Evolutionary conservation across 1,140 invertebrate genomes (phyloP), one percentile per base, ranked within the genome.

Genomic region (Diachasma alloeum): DNA sequence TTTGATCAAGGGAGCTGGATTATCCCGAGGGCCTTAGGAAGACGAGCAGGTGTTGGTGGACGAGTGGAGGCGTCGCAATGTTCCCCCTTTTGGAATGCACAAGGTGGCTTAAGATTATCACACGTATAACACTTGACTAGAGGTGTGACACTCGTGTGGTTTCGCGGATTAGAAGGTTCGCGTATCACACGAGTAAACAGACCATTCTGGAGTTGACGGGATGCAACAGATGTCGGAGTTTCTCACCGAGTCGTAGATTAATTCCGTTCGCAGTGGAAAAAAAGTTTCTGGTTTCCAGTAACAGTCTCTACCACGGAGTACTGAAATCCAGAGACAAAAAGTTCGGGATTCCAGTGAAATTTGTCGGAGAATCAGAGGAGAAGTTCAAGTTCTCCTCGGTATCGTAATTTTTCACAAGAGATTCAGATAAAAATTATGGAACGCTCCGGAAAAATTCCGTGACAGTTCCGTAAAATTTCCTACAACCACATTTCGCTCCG

Each of bases 91-190:
- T 39, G 66, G 31, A 37, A 68, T 68, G 36, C n/a, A 9, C 66
- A 39, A 68, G 66, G 66, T 68, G n/a, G n/a, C 70, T 53, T 72
- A 15, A 72, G 70, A 72, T 72, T 72, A 72, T 68, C 19, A 26
- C 59, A 31, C 59, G 24, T 13, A 63, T 63, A 63, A 63, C 26
- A 63, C 59, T 26, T 63, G 59, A 26, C 6, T 56, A 56, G 2
- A 56, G 1, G 8, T 63, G 59, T 63, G 59, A 59, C 53, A 59
- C 6, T 22, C 53, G n/a, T 59, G 53, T 22, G 53, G 19, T 59
- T 59, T 59, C 17, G 22, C 8, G 19, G 59, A 63, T 63, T 63
- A 63, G 26, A 63, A 56, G 19, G 15, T 56, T 31, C 31, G 53
- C 19, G 8, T 59, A 59, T 59, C 19, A 22, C 53, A 15, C 11